These are phyloP conservation scores for Anthophora plumipes DNA, from an alignment of 2,888 invertebrate genomes.

Conservation along the genomic window DNA sequence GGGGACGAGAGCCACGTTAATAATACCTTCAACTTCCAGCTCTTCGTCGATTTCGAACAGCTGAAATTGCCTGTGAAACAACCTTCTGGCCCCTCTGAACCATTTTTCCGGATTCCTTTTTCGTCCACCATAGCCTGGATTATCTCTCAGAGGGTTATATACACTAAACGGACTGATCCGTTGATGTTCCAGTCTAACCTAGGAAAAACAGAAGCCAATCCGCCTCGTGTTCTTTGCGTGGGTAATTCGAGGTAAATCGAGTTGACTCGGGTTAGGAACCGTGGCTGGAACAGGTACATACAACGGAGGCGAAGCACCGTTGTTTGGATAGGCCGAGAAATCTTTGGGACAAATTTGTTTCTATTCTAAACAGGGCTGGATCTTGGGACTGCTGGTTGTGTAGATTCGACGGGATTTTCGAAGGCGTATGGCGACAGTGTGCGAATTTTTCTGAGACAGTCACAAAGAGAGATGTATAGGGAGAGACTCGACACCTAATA, in stretches of 20 bases:
- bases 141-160: conserved; percentile 53
- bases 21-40: conserved; percentile 81
- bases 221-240: conserved; percentile 17
- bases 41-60: conserved; percentile 66
- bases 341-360: conserved; percentile 64
- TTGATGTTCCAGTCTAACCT: conserved; percentile 63
- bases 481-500: too few species aligned
- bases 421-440: too few species aligned
- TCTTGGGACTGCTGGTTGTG: background rate
- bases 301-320: background rate
- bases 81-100: conserved; percentile 42
- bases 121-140: conserved; percentile 57
- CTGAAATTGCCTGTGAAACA: conserved; percentile 81
- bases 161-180: conserved; percentile 68
- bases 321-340: conserved; percentile 57
- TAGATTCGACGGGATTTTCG: too few species aligned
- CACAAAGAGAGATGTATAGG: too few species aligned
- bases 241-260: conserved; percentile 54
- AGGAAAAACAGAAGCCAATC: conserved; percentile 74
- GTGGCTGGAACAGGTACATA: conserved; percentile 17
- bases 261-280: conserved; percentile 62
- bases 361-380: conserved; percentile 47
- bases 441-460: too few species aligned
- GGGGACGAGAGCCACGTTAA: conserved; percentile 78
- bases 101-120: conserved; percentile 68